Percentiles rank a stretch among this genome's conserved stretches.
phyloP scores from a whole-genome alignment of 2,113 vertebrate species.

The Fulmarus glacialis region DNA sequence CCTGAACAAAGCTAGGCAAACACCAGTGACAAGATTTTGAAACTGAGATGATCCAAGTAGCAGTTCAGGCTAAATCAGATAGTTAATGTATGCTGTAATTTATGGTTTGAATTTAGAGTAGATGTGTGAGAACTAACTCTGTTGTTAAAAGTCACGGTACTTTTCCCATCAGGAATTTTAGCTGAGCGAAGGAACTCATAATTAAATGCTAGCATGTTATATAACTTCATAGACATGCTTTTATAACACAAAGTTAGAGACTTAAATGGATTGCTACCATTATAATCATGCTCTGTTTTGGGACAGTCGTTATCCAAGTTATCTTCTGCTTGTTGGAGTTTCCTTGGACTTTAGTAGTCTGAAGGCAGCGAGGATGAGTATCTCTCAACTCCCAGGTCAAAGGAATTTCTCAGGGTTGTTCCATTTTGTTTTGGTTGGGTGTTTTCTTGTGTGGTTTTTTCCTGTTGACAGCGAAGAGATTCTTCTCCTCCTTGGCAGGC shows the following conservation, averaged over 20 bases:
- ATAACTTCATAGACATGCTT: background rate
- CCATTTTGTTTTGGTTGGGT: background rate
- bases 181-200: background rate
- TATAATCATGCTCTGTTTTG: background rate
- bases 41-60: background rate
- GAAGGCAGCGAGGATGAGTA: background rate
- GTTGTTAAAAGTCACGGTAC: background rate
- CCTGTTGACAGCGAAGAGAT: background rate
- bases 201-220: background rate
- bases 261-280: background rate
- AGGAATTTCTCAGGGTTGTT: background rate
- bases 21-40: background rate
- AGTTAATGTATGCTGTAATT: background rate
- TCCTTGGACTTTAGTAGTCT: background rate
- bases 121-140: background rate
- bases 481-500: background rate
- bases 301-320: background rate
- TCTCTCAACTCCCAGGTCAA: background rate
- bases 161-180: background rate
- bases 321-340: background rate
- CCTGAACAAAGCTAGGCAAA: background rate
- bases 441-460: background rate
- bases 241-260: background rate
- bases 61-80: slow-evolving; percentile 1
- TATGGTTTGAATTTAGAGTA: background rate